Evolutionary conservation across 2,797 vertebrate species (phyloP), one percentile per base, ranked within the genome.

Genomic region (Serranus cabrilla): DNA sequence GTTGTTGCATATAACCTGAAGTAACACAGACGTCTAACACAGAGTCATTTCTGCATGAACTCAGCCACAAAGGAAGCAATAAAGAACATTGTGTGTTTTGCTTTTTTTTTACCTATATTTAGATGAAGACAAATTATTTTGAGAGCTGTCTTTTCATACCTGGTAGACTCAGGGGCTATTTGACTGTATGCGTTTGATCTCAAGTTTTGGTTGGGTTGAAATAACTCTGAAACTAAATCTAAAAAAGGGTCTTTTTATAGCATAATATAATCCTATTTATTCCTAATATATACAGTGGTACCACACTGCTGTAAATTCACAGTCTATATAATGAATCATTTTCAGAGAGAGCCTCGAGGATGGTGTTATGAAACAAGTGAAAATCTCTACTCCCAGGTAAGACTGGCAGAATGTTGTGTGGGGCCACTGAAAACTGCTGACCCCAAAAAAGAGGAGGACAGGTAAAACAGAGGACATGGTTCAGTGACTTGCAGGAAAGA

Each of bases 221-320:
- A 77, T 78, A 88, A 69, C 54, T 86, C 59, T 78, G 68, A 84
- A 71, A 76, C 47, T 61, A 23, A 37, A 78, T 50, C 64, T 50
- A 82, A 87, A 91, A 84, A 81, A 84, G 70, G 25, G 27, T 31
- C 50, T 55, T 87, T 79, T 86, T 50, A 71, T 70, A 70, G 63
- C 37, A 52, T 74, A 84, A 86, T 80, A 71, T 86, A 89, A 87
- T 90, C 71, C 85, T 74, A 87, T 85, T 80, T 88, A 85, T 85
- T 81, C 74, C 71, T 70, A 78, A 71, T 58, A 64, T 78, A 74
- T 83, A 69, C 31, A 23, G 59, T 67, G 12, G 59, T 47, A 55
- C 60, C 21, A 60, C 51, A 66, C 67, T 74, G 25, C 56, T 67
- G 63, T 64, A 77, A 31, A 84, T 82, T 75, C 75, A 76, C 64